These are phyloP conservation scores for Struthidea cinerea DNA, from an alignment of 2,113 vertebrate genomes.

Conservation along the genomic window DNA sequence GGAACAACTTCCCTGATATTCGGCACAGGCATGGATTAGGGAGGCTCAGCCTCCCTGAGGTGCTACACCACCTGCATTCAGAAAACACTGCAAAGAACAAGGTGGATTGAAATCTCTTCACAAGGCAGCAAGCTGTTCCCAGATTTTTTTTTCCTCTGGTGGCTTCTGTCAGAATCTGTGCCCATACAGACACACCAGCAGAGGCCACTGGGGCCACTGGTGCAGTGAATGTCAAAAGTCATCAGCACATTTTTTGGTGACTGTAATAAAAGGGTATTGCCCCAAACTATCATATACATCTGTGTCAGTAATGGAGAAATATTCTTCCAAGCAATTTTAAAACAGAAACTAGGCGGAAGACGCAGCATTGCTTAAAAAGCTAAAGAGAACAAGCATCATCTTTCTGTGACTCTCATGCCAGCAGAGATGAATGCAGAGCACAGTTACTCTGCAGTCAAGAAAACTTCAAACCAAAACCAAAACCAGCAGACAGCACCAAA, in stretches of 20 bases:
- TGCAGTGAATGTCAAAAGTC: not conserved
- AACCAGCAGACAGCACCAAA: not conserved
- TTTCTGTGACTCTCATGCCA: not conserved
- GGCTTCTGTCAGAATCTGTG: not conserved
- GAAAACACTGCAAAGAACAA: fast-evolving
- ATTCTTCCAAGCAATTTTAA: not conserved
- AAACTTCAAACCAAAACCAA: not conserved
- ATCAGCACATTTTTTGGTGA: not conserved
- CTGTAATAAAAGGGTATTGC: not conserved
- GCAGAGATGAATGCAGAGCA: not conserved
- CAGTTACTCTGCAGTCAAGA: not conserved
- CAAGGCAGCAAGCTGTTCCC: not conserved
- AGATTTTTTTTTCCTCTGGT: not conserved
- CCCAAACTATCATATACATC: fast-evolving
- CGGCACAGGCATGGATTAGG: not conserved
- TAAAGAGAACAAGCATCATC: not conserved
- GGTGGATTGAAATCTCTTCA: not conserved
- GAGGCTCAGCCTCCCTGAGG: not conserved
- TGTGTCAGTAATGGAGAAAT: not conserved
- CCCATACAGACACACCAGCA: not conserved
- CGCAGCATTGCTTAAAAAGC: not conserved
- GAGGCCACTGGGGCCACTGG: not conserved
- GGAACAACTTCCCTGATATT: not conserved
- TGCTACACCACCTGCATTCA: not conserved
- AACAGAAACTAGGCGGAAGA: not conserved